Evolutionary conservation across 2,113 vertebrate species (phyloP), one percentile per base, ranked within the genome.

Genomic region (Callaeas wilsoni): DNA sequence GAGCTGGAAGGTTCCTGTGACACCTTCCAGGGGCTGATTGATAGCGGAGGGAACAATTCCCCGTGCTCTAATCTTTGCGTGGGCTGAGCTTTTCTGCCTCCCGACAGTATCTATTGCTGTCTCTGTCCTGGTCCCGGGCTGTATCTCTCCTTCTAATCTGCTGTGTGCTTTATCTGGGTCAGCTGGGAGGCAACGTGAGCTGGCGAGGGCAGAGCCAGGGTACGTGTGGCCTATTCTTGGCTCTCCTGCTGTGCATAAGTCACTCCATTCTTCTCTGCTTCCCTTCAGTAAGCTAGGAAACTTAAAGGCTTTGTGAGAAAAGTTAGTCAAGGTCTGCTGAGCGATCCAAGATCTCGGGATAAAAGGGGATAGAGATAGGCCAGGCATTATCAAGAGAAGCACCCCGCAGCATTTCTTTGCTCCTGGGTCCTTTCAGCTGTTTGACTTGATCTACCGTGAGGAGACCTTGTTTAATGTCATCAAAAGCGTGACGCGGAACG

Each of bases 401-500:
- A 67, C 52, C 68, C 64, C 2, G 0, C 15, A 8, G 94, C 69
- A 64, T 84, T 52, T 50, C 67, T 92, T 14, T 94, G 65, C 80
- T 83, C 68, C 76, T 59, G 71, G 68, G 6, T 76, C 73, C 59
- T 62, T 96, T 37, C 96, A 99, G 99, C 98, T 99, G 42, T 99
- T 99, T 87, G 99, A 99, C 97, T 98, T 99, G 96, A 99, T 99
- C 98, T 99, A 99, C 96, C 99, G 99, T 0, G 99, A 99, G 98
- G 99, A 99, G 98, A 99, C 99, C 0, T 98, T 99, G 86, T 99
- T 99, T 64, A 99, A 99, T 6, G 99, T 99, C 93, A 99, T 99
- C 93, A 99, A 99, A 94, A 99, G 99, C 4, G 99, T 99, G 96
- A 99, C 99, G 0, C 98, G 99, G 15, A 99, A 99, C 5, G 99